Evolutionary conservation across 2,113 vertebrate species (phyloP).

Genomic region (Ciconia stormi): DNA sequence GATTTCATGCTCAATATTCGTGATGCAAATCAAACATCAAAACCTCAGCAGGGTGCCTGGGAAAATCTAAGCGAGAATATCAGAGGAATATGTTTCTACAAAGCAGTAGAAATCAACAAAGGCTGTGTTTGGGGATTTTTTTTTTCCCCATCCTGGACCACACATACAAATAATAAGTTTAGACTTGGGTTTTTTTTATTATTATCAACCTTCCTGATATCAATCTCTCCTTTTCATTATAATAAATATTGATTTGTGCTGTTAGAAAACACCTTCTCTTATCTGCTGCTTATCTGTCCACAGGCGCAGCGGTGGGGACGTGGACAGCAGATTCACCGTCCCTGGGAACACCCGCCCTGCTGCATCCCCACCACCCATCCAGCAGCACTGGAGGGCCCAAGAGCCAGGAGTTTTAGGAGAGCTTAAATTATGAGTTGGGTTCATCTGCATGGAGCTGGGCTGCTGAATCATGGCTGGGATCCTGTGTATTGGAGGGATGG

Average conservation of each 20-base stretch:
- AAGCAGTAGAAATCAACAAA: constrained; percentile 42
- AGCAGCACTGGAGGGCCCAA: accelerated
- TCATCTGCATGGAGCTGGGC: not conserved
- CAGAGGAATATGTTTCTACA: constrained; percentile 48
- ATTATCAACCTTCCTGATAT: constrained; percentile 38
- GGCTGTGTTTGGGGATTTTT: not conserved
- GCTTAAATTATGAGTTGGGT: not conserved
- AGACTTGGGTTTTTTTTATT: not conserved
- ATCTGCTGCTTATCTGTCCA: constrained; percentile 24
- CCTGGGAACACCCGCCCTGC: not conserved
- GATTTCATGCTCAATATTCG: constrained; percentile 74
- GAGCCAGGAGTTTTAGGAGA: not conserved
- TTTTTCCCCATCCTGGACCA: constrained; percentile 27
- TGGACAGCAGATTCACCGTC: not conserved
- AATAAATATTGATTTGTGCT: constrained; percentile 66
- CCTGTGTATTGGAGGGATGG: not conserved
- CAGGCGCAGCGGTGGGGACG: accelerated
- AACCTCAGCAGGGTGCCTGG: constrained; percentile 69
- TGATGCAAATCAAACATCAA: constrained; percentile 68
- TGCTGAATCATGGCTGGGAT: not conserved
- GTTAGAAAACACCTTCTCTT: constrained; percentile 35
- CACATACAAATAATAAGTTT: constrained; percentile 47
- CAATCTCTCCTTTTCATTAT: constrained; percentile 50
- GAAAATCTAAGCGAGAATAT: constrained; percentile 54
- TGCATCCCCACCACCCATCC: not conserved